Evolutionary conservation across 2,797 vertebrate genomes (phyloP), one percentile per base, ranked within the genome.

Genomic region (Chaetophractus vellerosus): DNA sequence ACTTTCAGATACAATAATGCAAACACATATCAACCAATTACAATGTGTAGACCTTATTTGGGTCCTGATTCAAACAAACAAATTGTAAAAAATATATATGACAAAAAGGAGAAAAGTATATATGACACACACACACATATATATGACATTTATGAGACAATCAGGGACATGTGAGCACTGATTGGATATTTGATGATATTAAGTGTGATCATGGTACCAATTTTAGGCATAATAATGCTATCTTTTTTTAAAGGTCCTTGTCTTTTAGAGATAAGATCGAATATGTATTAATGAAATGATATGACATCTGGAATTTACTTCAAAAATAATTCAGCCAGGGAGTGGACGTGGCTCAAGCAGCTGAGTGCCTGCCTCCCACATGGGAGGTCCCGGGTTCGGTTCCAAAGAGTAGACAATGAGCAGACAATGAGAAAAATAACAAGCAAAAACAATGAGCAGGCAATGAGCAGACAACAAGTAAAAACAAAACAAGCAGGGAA

Each of bases 241-340:
- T 50, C 26, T 14, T 9, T 63, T 78, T 59, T 59, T 38, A 52
- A 63, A 50, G 79, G 83, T 52, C 28, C 66, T 91, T 50, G 31
- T 26, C 7, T 28, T 48, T 75, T 75, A 50, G 55, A 74, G 18
- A 61, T 36, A 82, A 59, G 24, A 15, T 90, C 68, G 68, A 86
- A n/a, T 57, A 78, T 28, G 75, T 88, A 38, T 31, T 74, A 93
- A 85, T 82, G 69, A 84, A 69, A 59, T 23, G 19, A 64, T 41
- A 36, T 31, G 41, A 41, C 18, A 55, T 59, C 89, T 52, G 59
- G 33, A 48, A 82, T 71, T 90, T 61, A 48, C 75, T 89, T 88
- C 21, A 55, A 14, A 85, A 81, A 66, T 69, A 81, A 33, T 69
- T 64, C 61, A 31, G 81, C 57, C 50, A 38, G 45, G 8, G 10